Evolutionary conservation across 1,140 invertebrate species (phyloP), one percentile per base, ranked within the genome.

Genomic region (Plutomurus gul): DNA sequence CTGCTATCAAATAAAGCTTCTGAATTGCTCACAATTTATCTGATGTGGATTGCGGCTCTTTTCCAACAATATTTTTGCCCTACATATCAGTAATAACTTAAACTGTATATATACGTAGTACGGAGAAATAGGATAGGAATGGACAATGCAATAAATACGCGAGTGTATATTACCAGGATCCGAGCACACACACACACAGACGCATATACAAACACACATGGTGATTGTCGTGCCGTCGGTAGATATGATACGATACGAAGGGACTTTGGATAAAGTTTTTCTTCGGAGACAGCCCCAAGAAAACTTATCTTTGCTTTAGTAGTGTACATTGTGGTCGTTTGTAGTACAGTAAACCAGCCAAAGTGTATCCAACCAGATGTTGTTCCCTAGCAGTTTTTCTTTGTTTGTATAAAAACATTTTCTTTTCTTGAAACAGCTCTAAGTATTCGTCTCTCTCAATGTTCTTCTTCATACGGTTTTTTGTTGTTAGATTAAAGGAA

Each of bases 1-100:
- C 47, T 10, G 18, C 47, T 51, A 65, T 65, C 56, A 65, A 65
- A 65, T 65, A 65, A 65, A 65, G 56, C 27, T 65, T 65, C 18
- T 1, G 30, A 65, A 33, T 33, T 65, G 56, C 56, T 65, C 5
- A 36, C 27, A 65, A 65, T 30, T 33, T 65, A 33, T 33, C 56
- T 33, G 27, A 65, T 30, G 36, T 30, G 13, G 3, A 65, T n/a
- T 65, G 30, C n/a, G 36, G 27, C 18, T 60, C 47, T 51, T 22
- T 51, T 25, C 20, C 18, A 51, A 36, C 36, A n/a, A 33, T 65
- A 33, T 65, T 30, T 18, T 65, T 65, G 27, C 25, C 25, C 25
- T 27, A 33, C 16, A 33, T 65, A 33, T 65, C 56, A 33, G 56
- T n/a, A 65, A 65, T 65, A 65, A 65, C 25, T 65, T 65, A 33